Conservation (phyloP, 2,888 invertebrate species). For the Rhogogaster chlorosoma region DNA sequence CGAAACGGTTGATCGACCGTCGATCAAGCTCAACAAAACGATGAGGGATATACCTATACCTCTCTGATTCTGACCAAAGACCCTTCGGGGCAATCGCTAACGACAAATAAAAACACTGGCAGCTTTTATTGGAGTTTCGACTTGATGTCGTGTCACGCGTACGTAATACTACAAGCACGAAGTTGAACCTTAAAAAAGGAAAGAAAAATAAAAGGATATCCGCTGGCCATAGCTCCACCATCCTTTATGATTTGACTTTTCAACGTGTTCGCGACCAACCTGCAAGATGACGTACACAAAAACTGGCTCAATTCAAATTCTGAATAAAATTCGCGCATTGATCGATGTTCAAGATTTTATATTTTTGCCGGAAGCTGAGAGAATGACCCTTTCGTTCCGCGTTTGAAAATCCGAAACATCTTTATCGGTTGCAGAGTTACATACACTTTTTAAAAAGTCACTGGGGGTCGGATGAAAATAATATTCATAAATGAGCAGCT, state of each 20-base stretch:
- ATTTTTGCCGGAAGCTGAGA: too few species aligned
- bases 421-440: too few species aligned
- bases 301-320: too few species aligned
- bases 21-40: not conserved
- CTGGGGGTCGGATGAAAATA: too few species aligned
- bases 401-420: too few species aligned
- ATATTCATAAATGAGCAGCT: too few species aligned
- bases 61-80: not conserved
- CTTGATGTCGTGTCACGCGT: not conserved
- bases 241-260: not conserved
- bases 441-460: too few species aligned
- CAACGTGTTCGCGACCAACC: not conserved
- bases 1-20: not conserved
- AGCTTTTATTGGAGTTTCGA: conserved; percentile 4
- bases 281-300: not conserved
- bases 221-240: not conserved
- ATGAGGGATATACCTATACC: not conserved
- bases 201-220: not conserved
- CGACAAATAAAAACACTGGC: not conserved
- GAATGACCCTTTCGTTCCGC: too few species aligned
- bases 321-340: too few species aligned
- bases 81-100: not conserved
- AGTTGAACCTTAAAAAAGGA: not conserved
- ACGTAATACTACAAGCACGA: not conserved
- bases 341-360: too few species aligned